These are phyloP conservation scores for Alfaro cultratus DNA, from an alignment of 2,797 vertebrate genomes.

Conservation along the genomic window DNA sequence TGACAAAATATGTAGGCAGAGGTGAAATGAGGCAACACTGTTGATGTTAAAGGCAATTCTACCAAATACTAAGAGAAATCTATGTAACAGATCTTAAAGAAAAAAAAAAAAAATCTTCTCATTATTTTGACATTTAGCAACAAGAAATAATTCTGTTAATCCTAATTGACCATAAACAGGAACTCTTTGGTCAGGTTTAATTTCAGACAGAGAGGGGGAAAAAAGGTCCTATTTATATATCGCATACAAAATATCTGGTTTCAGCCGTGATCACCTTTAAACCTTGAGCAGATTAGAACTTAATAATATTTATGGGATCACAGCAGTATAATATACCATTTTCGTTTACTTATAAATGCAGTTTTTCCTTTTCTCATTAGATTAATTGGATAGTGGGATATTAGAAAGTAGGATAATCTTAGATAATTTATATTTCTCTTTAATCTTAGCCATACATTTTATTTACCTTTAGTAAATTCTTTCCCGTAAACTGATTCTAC, in stretches of 20 bases:
- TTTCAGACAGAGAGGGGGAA: neutral
- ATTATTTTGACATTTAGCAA: neutral
- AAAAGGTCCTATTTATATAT: too few species aligned
- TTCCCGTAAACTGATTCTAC: neutral
- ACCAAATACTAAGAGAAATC: neutral
- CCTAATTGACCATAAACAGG: neutral
- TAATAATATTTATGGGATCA: neutral
- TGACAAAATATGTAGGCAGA: neutral
- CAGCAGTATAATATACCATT: neutral
- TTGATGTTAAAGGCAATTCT: neutral
- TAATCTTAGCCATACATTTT: neutral
- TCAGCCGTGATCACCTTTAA: constrained; percentile 2
- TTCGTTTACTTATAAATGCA: neutral
- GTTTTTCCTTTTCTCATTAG: neutral
- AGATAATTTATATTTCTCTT: neutral
- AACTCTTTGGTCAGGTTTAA: neutral
- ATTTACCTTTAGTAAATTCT: neutral
- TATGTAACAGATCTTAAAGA: neutral
- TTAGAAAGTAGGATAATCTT: neutral
- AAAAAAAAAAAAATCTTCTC: neutral
- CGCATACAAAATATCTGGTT: neutral
- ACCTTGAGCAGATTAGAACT: neutral
- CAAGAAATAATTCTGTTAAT: neutral
- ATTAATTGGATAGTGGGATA: neutral
- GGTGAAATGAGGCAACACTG: neutral